phyloP scores from a whole-genome alignment of 2,113 vertebrate species.

The Meleagris gallopavo region DNA sequence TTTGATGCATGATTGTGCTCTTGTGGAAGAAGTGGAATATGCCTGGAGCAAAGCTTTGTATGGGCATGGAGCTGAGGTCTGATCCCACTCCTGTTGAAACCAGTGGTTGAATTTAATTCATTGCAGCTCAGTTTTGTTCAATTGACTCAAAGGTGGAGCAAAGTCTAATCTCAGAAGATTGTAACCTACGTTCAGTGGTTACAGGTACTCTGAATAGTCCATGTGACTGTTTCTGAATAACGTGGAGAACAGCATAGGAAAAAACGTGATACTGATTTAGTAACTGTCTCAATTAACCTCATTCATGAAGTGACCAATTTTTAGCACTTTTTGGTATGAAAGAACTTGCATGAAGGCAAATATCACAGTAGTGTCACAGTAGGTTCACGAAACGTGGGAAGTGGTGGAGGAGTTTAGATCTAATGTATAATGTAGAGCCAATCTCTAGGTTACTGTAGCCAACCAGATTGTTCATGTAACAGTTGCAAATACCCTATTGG shows the following conservation, averaged over 20 bases:
- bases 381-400: neutral
- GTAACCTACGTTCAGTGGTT: neutral
- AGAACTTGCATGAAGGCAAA: neutral
- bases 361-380: neutral
- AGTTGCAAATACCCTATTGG: neutral
- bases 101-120: neutral
- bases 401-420: neutral
- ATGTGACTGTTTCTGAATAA: neutral
- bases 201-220: neutral
- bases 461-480: neutral
- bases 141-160: neutral
- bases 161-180: conserved; percentile 1
- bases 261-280: neutral
- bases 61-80: neutral
- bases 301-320: neutral
- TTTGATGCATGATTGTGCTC: neutral
- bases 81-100: neutral
- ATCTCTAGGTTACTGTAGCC: neutral
- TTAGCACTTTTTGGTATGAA: neutral
- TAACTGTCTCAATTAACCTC: neutral
- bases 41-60: neutral
- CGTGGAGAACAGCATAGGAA: neutral
- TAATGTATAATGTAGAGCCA: neutral
- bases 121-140: neutral
- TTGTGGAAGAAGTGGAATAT: neutral